Base-by-base conservation (phyloP, 2,797 vertebrate species). In the Hydrocynus forskahlii region DNA sequence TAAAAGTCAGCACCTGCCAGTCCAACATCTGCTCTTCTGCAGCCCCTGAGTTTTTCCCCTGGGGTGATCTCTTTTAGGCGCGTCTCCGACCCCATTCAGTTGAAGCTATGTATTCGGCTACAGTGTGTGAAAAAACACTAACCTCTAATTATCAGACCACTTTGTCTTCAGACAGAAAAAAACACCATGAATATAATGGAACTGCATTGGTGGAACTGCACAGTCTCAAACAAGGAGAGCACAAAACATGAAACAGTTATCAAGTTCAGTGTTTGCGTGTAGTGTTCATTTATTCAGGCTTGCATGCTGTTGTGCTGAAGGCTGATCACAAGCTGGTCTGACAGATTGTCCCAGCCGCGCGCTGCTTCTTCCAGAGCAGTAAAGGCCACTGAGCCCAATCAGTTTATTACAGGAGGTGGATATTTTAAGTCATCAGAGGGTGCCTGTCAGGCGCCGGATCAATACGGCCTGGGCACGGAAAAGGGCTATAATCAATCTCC, bases 381-480 rank as follows among this genome's bases (percentile, higher is more conserved):
- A 55, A 66, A 75, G 64, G 4, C 54, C 54, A 21, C 54, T n/a
- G 38, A n/a, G 54, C 35, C 29, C 25, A 9, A 64, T 76, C 79
- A 54, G 55, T 85, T 84, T 55, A 84, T 84, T 82, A 85, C 79
- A 77, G 79, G 82, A 77, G 70, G 76, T 64, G 81, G 83, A 86
- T 64, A 83, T 78, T 71, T 86, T 85, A 83, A 78, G 87, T 86
- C 79, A 63, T 83, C 77, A 71, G 60, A 60, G 76, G 25, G 55
- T 77, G 75, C 76, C 75, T 76, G 81, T 82, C 71, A 77, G 76
- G 43, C n/a, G 16, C 79, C 14, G 62, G 79, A 86, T 83, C 87
- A 82, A 86, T 84, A 80, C 75, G 16, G 71, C 62, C 63, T 80
- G 52, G 54, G 60, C 75, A 60, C 57, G 60, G 80, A 81, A 79